Evolutionary conservation across 2,797 vertebrate species (phyloP).

Genomic region (Momotus momota): DNA sequence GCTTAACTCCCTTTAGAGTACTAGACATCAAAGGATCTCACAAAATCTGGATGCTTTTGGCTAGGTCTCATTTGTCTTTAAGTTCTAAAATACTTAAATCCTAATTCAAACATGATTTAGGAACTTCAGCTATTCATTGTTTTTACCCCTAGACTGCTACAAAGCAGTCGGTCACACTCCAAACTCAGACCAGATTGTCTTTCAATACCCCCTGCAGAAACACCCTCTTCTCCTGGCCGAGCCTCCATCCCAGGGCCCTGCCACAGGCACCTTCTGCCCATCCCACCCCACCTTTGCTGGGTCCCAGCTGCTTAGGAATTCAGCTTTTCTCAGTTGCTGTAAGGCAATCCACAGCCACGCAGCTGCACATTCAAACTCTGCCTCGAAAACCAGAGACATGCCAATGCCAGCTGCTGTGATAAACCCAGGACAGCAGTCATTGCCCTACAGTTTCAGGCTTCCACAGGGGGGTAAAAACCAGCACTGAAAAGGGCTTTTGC

Average conservation of each 20-base stretch:
- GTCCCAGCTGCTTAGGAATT: not conserved
- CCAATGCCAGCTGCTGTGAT: fast-evolving
- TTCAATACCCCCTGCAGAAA: not conserved
- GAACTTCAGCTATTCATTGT: not conserved
- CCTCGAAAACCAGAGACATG: not conserved
- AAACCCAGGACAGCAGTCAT: not conserved
- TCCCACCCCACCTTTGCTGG: not conserved
- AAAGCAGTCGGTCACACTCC: not conserved
- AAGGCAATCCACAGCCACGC: not conserved
- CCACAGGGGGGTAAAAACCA: not conserved
- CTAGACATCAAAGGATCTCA: not conserved
- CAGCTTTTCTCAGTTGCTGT: not conserved
- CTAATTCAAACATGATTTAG: not conserved
- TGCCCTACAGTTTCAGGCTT: not conserved
- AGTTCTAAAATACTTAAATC: not conserved
- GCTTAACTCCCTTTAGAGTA: not conserved
- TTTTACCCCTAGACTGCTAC: not conserved
- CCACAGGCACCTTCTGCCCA: not conserved
- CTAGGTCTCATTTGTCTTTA: not conserved
- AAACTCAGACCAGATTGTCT: not conserved
- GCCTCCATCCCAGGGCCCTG: not conserved
- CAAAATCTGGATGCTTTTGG: not conserved
- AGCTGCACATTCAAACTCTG: not conserved
- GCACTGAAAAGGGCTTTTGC: not conserved
- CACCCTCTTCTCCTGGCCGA: not conserved